These are phyloP conservation scores for Dendrophyllia cribrosa DNA, from an alignment of 64 coral and sea anemone species.

Conservation along the genomic window DNA sequence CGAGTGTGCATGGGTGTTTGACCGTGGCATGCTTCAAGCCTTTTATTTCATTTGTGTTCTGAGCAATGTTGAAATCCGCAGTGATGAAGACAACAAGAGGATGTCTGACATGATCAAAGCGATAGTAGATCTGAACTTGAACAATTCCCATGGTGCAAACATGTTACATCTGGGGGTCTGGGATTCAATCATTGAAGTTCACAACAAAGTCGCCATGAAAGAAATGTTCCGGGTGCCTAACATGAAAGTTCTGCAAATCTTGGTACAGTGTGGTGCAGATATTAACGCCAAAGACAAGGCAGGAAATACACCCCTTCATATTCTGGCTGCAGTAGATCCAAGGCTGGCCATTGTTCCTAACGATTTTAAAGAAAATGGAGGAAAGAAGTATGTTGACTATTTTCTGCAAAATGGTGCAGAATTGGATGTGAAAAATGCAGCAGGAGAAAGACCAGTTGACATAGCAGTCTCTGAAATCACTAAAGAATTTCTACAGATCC, in stretches of 20 bases:
- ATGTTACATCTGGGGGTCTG: slow-evolving; percentile 66
- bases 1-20: slow-evolving; percentile 45
- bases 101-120: slow-evolving; percentile 32
- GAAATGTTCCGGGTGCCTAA: slow-evolving; percentile 49
- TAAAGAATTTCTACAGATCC: slow-evolving; percentile 12
- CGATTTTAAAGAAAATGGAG: slow-evolving; percentile 54
- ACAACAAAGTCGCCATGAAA: slow-evolving; percentile 54
- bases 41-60: slow-evolving; percentile 71
- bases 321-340: slow-evolving; percentile 48
- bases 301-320: slow-evolving; percentile 65
- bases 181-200: slow-evolving; percentile 61
- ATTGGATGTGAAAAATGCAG: slow-evolving; percentile 43
- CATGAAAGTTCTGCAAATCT: slow-evolving; percentile 48
- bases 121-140: slow-evolving; percentile 46
- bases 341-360: slow-evolving; percentile 31
- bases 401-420: slow-evolving; percentile 59
- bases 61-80: slow-evolving; percentile 18
- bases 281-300: slow-evolving; percentile 30
- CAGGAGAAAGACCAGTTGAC: slow-evolving; percentile 62
- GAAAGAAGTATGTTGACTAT: slow-evolving; percentile 15
- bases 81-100: slow-evolving; percentile 45
- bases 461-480: slow-evolving; percentile 46
- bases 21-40: slow-evolving; percentile 47
- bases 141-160: slow-evolving; percentile 41
- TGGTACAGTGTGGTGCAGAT: slow-evolving; percentile 56